Base-by-base conservation (phyloP, 2,113 vertebrate species). In the Nibea coibor region DNA sequence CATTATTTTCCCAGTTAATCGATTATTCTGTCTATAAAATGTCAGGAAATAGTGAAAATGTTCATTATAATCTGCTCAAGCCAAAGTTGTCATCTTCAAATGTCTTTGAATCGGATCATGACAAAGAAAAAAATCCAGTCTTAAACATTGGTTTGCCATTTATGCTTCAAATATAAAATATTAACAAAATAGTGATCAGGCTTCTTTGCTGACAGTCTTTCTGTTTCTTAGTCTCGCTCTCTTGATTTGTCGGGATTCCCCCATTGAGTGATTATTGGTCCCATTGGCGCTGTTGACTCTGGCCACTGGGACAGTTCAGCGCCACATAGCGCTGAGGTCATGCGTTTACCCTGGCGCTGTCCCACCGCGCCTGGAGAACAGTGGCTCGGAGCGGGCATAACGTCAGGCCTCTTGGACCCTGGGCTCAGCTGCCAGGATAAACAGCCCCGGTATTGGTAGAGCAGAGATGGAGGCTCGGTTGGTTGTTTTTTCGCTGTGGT, bases 301-400 rank as follows among this genome's bases (percentile, higher is more conserved):
- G 73, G 67, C 84, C 83, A 57, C 70, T 54, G 53, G 84, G 64
- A 50, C 58, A 10, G 57, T 73, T 82, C 65, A 81, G 83, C 35
- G n/a, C 73, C 80, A 76, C 87, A 74, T 43, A 82, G 80, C 45
- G 7, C 82, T 95, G 92, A 95, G 88, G 80, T 95, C 92, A 95
- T 94, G 89, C 91, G 90, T 94, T 95, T 94, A 94, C 83, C 77
- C 92, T 94, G 94, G 94, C 89, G 35, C 73, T 74, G 72, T 65
- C 87, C 83, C 53, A 62, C 63, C 57, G 24, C 11, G 73, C 64
- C 90, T 86, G 82, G 74, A 84, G 87, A 88, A 90, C 91, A 82
- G 92, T 88, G 92, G 88, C 90, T 88, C 75, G 1, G 58, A 84
- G 78, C 28, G 79, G 91, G 91, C 83, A 93, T 92, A 88, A 89